These are phyloP conservation scores for Nomada ruficornis DNA, from an alignment of 2,888 invertebrate species.

Conservation along the genomic window DNA sequence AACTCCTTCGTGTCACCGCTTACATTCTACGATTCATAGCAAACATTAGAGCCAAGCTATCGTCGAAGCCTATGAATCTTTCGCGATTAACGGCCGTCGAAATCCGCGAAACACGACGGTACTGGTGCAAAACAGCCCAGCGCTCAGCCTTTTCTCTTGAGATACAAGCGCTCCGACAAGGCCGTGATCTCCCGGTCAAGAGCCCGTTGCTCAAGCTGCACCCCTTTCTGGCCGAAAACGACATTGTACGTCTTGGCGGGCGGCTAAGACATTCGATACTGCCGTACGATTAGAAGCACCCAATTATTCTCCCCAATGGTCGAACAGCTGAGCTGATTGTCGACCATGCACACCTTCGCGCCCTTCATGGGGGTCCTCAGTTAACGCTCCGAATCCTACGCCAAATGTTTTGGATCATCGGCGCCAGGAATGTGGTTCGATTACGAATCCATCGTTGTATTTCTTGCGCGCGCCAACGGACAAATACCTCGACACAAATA, in stretches of 20 bases:
- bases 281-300: neutral
- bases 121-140: too few species aligned
- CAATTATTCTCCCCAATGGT: too few species aligned
- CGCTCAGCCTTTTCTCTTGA: too few species aligned
- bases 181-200: neutral
- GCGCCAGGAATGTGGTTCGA: constrained; percentile 44
- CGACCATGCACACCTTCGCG: constrained; percentile 40
- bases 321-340: constrained; percentile 19
- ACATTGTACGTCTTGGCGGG: constrained; percentile 9
- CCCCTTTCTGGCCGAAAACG: neutral
- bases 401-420: constrained; percentile 59
- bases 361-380: constrained; percentile 61
- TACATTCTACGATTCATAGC: too few species aligned
- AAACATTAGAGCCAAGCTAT: too few species aligned
- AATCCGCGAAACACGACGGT: too few species aligned
- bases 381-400: constrained; percentile 38
- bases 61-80: too few species aligned
- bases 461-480: constrained; percentile 51
- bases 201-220: neutral
- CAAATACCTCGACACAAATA: constrained; percentile 45
- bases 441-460: constrained; percentile 52
- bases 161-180: too few species aligned
- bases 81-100: too few species aligned
- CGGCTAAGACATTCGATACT: neutral
- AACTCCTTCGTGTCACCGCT: too few species aligned